Conservation (phyloP, 2,797 vertebrate genomes). For the Squalus acanthias region DNA sequence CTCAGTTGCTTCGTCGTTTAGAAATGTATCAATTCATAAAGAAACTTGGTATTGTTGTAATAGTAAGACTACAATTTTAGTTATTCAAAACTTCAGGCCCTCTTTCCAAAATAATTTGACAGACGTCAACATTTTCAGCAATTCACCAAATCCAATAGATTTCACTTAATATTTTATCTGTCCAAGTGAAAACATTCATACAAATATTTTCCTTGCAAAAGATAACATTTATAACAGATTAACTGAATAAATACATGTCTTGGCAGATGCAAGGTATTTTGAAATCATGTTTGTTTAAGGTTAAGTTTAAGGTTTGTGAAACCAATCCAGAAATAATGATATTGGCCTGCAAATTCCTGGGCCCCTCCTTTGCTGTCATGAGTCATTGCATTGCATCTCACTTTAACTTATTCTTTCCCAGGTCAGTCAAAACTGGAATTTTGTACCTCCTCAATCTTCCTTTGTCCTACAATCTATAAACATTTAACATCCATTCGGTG, state of each 20-base stretch:
- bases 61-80: neutral
- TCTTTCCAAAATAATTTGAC: neutral
- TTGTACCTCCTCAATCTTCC: neutral
- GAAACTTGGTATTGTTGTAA: neutral
- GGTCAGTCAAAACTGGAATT: neutral
- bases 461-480: neutral
- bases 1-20: neutral
- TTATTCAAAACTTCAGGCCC: neutral
- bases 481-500: neutral
- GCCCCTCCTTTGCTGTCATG: neutral
- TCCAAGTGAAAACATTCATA: neutral
- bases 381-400: neutral
- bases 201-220: conserved; percentile 15
- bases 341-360: neutral
- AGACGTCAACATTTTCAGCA: neutral
- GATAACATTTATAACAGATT: conserved; percentile 30
- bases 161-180: neutral
- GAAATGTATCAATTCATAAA: neutral
- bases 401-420: neutral
- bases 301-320: neutral
- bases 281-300: neutral
- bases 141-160: neutral
- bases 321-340: neutral
- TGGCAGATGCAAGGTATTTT: neutral
- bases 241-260: conserved; percentile 1